Base-by-base conservation (phyloP, 2,888 invertebrate species). In the Scaeva pyrastri region DNA sequence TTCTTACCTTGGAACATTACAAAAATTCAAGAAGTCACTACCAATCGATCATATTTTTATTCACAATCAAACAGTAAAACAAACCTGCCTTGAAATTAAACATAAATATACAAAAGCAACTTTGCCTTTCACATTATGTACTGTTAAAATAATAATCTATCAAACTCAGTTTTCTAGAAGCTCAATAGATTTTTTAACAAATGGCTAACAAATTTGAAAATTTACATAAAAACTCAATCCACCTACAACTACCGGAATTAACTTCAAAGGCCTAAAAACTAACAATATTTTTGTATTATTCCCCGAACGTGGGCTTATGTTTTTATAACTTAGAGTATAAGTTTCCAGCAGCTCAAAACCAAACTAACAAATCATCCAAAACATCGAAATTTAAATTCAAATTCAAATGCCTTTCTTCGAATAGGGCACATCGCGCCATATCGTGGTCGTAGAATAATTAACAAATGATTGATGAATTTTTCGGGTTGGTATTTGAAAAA, bases 381-480 rank as follows among this genome's bases (percentile, higher is more conserved):
- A 68, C 39, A 52, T 39, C 6, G 21, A 39, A 68, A 50, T 52
- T 52, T 2, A 52, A 60, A 21, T 21, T 2, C 64, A 39, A 68
- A 50, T 52, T 52, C 6, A 52, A 60, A 21, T 21, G 6, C 64
- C 50, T 66, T 68, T 68, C 52, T 68, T 68, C 52, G 50, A 68
- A 39, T 21, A 36, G 8, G 21, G 14, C 50, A 50, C 6, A 52
- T 50, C 21, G n/a, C n/a, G n/a, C n/a, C n/a, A n/a, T n/a, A 14
- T 31, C 5, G 31, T 7, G 8, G n/a, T n/a, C n/a, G 50, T 52
- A 68, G 52, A 41, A 81, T 50, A 74, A 79, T 74, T 84, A 66
- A 12, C 23, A 60, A 60, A 64, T 85, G 81, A 85, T 75, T 76
- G 68, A 85, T 81, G 39, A 31, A 48, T 74, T 74, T 48, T 41